A percentile compares a stretch with the other conserved stretches of the same genome.
Evolutionary conservation across 1,140 invertebrate species (phyloP).

Genomic region (Leptinotarsa texana): DNA sequence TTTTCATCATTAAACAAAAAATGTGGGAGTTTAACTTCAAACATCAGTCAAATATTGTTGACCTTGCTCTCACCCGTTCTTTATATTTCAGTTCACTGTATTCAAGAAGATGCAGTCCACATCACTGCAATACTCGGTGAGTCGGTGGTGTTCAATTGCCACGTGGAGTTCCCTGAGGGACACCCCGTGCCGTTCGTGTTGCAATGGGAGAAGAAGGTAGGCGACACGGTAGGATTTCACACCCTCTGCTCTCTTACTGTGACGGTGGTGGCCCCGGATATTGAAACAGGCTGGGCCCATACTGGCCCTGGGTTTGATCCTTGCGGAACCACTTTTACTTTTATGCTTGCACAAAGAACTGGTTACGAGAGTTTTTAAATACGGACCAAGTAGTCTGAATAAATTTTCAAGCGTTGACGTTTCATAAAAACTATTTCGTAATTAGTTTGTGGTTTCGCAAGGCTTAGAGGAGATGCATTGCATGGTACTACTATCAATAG

Average conservation of each 20-base stretch:
- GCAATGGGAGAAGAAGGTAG: constrained; percentile 98
- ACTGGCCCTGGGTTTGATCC: constrained; percentile 37
- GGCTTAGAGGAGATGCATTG: neutral
- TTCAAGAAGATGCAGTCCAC: constrained; percentile 85
- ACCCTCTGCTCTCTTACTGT: constrained; percentile 45
- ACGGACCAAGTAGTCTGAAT: too few species aligned
- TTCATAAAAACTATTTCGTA: neutral
- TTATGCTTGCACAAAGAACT: neutral
- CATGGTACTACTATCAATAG: neutral
- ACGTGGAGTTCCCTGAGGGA: constrained; percentile 92
- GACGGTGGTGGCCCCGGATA: constrained; percentile 24
- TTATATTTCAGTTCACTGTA: constrained; percentile 59
- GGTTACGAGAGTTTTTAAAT: neutral
- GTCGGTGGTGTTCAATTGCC: constrained; percentile 94
- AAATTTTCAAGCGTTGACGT: too few species aligned
- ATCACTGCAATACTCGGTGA: constrained; percentile 94
- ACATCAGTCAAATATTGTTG: too few species aligned
- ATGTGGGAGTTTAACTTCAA: too few species aligned
- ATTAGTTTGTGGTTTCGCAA: constrained; percentile 13
- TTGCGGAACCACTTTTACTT: constrained; percentile 29
- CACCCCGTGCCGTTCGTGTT: constrained; percentile 94
- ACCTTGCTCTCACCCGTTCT: too few species aligned
- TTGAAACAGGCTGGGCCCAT: neutral
- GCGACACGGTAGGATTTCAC: constrained; percentile 86
- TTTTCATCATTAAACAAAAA: too few species aligned